phyloP scores from a whole-genome alignment of 2,888 invertebrate species.

The Cyclophora punctaria region DNA sequence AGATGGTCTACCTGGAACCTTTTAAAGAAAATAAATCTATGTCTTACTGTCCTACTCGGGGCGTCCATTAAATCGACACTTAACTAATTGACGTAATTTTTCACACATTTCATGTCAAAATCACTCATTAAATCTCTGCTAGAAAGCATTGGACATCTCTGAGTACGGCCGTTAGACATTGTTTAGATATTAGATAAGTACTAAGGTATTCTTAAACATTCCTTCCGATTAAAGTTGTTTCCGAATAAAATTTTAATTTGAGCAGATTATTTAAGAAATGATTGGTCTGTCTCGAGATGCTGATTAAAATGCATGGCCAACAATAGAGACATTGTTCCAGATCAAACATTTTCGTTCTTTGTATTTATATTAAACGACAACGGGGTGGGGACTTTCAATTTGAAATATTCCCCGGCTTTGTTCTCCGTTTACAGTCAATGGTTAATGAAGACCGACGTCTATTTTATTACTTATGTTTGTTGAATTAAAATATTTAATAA shows the following conservation, averaged over 20 bases:
- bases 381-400: constrained; percentile 39
- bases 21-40: no score
- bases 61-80: no score
- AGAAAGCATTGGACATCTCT: no score
- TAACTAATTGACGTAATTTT: no score
- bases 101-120: no score
- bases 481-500: no score
- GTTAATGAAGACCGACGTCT: constrained; percentile 24
- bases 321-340: constrained; percentile 49
- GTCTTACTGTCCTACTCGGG: no score
- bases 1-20: not conserved
- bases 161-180: no score
- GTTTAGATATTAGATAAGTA: not conserved
- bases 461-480: constrained; percentile 11
- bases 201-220: not conserved
- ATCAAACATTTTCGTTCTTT: constrained; percentile 56
- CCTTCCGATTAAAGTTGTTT: not conserved
- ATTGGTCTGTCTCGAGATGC: constrained; percentile 30
- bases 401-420: constrained; percentile 42
- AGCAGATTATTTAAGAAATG: constrained; percentile 20
- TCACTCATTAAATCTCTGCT: no score
- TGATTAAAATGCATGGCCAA: constrained; percentile 57
- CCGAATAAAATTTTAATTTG: constrained; percentile 21
- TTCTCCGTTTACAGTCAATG: constrained; percentile 33
- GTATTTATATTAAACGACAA: constrained; percentile 49